Evolutionary conservation across 2,888 invertebrate genomes (phyloP).

Genomic region (Cephus spinipes): DNA sequence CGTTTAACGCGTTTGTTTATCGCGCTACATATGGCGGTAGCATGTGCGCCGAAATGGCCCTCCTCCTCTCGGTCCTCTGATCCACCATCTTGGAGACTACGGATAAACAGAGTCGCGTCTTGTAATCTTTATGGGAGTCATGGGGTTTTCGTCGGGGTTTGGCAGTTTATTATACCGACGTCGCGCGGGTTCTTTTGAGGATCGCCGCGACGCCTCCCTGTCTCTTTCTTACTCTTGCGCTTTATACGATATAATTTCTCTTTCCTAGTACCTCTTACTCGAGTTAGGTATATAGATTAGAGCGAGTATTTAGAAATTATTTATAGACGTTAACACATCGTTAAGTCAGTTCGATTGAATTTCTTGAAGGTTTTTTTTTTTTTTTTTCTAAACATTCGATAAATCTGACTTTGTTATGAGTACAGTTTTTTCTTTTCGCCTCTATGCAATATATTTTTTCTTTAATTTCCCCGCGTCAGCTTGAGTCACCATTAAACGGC

Average conservation of each 20-base stretch:
- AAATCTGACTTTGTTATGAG: conserved; percentile 21
- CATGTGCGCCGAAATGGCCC: conserved; percentile 48
- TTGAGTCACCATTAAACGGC: not conserved
- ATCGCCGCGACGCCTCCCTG: not conserved
- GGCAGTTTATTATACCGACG: not conserved
- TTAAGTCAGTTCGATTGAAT: conserved; percentile 15
- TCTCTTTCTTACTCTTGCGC: not conserved
- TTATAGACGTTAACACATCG: conserved; percentile 14
- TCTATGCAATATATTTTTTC: not conserved
- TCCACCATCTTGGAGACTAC: not conserved
- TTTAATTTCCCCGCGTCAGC: not conserved
- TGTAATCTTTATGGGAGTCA: not conserved
- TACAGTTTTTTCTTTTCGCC: conserved; percentile 6
- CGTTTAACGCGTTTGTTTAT: conserved; percentile 59
- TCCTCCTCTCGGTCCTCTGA: not conserved
- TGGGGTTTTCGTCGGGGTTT: not conserved
- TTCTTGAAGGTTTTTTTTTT: not conserved
- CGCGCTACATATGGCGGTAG: conserved; percentile 63
- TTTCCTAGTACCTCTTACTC: not conserved
- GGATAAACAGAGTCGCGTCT: not conserved
- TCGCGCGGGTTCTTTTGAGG: not conserved
- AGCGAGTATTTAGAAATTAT: conserved; percentile 6
- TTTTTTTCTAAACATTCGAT: conserved; percentile 24
- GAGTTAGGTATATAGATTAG: not conserved
- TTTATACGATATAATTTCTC: not conserved